These are phyloP conservation scores for Cryptops parisi DNA, from an alignment of 2,888 invertebrate species.

Conservation along the genomic window DNA sequence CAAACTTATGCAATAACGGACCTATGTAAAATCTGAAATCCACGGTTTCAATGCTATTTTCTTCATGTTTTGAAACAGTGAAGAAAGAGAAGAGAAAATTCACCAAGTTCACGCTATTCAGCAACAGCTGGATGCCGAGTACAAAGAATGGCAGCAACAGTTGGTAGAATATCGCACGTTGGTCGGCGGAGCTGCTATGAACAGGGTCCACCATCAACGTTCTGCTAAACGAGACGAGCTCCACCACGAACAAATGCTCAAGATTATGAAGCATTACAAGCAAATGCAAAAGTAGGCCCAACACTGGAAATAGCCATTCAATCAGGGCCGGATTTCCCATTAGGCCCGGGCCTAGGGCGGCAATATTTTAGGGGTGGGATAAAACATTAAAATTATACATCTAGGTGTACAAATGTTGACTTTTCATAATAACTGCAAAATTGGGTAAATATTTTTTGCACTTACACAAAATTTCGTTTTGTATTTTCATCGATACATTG, in stretches of 20 bases:
- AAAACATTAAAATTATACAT: too few relatives aligned
- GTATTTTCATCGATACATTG: too few relatives aligned
- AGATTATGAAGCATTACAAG: slow-evolving; percentile 6
- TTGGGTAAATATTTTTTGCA: too few relatives aligned
- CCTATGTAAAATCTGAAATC: too few relatives aligned
- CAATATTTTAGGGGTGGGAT: too few relatives aligned
- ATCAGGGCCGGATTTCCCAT: too few relatives aligned
- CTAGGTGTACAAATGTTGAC: too few relatives aligned
- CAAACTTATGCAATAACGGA: too few relatives aligned
- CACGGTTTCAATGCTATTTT: neutral
- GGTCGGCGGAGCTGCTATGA: neutral
- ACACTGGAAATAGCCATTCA: too few relatives aligned
- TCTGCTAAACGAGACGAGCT: slow-evolving; percentile 4
- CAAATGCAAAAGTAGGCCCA: slow-evolving; percentile 14
- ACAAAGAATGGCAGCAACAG: slow-evolving; percentile 5
- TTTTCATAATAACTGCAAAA: too few relatives aligned
- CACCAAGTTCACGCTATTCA: neutral
- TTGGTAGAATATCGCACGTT: slow-evolving; percentile 6
- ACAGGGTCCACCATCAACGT: neutral
- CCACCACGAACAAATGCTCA: slow-evolving; percentile 6
- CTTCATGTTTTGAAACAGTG: neutral
- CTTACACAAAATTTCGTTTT: too few relatives aligned
- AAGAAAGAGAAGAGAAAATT: slow-evolving; percentile 9
- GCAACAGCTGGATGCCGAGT: neutral
- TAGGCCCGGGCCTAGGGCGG: too few relatives aligned